Base-by-base conservation (phyloP, 2,797 vertebrate species). In the Arrhamphus sclerolepis region DNA sequence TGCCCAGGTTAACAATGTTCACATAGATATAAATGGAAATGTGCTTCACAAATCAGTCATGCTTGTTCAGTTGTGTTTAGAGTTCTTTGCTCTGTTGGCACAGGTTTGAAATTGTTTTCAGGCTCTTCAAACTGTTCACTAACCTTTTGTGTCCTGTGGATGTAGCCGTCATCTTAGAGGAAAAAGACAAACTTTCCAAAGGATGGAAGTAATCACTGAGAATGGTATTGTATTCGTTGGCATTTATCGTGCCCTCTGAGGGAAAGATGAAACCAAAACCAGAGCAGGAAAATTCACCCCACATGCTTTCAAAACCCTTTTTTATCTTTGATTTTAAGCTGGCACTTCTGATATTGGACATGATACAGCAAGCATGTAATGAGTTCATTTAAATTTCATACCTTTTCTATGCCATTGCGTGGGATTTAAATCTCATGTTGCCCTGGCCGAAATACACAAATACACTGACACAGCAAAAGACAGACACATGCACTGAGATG, bases 171-270 rank as follows among this genome's bases (percentile, higher is more conserved):
- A 71, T 71, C 28, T 62, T 50, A 17, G 19, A 51, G 58, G 54
- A 24, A 72, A 72, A 73, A 56, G 14, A 67, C 43, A 75, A 73
- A 75, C 22, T 68, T 84, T 83, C 71, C 71, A 75, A 73, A 73
- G 77, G 61, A 81, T 76, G 78, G 60, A 73, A 80, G 63, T 66
- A 79, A 81, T 86, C 75, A 82, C 48, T 21, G 61, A 62, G 59
- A 81, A 77, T 21, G 69, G 65, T 77, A 66, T 78, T 86, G 77
- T 81, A 66, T 87, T 77, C 79, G 75, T 81, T 85, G 84, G 75
- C 75, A 80, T 81, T 68, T 59, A 54, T 54, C 46, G 20, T 85
- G 75, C 79, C 74, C 71, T 81, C 75, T 44, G 49, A 73, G 58
- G 66, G 46, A 59, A 78, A 71, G 78, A 77, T 72, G 62, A 81